phyloP scores from a whole-genome alignment of 35 echinoderm and acorn worm genomes.

The Diadema setosum region DNA sequence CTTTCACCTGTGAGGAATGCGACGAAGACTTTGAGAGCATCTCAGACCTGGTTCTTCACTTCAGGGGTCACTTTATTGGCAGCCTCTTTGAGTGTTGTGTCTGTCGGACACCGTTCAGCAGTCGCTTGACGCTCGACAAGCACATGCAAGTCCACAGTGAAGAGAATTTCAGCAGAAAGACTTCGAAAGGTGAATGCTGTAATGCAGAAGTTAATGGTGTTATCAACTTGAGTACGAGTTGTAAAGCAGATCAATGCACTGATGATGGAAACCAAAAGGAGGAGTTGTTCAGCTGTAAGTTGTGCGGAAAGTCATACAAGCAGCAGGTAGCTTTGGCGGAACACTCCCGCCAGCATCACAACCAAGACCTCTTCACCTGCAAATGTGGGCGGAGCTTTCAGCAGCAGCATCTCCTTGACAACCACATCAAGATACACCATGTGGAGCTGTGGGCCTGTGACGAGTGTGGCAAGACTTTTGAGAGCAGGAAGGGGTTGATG shows the following conservation, averaged over 20 bases:
- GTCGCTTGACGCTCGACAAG: background rate
- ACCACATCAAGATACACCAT: slow-evolving; percentile 46
- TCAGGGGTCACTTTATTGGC: background rate
- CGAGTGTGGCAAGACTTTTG: slow-evolving; percentile 43
- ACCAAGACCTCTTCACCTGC: slow-evolving; percentile 15
- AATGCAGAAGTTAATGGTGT: background rate
- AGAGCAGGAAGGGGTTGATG: slow-evolving; percentile 8
- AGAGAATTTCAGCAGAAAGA: slow-evolving; percentile 4
- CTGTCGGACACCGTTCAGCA: background rate
- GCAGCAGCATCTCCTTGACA: background rate
- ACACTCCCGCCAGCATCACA: slow-evolving; percentile 11
- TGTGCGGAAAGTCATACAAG: slow-evolving; percentile 24
- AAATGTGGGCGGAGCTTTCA: slow-evolving; percentile 39
- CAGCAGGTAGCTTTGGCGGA: slow-evolving; percentile 2
- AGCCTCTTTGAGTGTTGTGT: background rate
- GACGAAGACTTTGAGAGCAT: background rate
- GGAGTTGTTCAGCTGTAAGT: slow-evolving; percentile 18
- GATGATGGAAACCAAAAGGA: slow-evolving; percentile 17
- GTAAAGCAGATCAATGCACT: background rate
- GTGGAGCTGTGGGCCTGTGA: slow-evolving; percentile 37
- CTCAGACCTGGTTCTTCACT: background rate
- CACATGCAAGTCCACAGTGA: background rate
- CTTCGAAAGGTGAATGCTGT: background rate
- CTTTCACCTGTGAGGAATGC: slow-evolving; percentile 15
- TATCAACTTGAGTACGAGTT: background rate